A percentile compares a stretch with the other conserved stretches of the same genome.
Evolutionary conservation across 2,797 vertebrate genomes (phyloP).

Genomic region (Mycteria americana): DNA sequence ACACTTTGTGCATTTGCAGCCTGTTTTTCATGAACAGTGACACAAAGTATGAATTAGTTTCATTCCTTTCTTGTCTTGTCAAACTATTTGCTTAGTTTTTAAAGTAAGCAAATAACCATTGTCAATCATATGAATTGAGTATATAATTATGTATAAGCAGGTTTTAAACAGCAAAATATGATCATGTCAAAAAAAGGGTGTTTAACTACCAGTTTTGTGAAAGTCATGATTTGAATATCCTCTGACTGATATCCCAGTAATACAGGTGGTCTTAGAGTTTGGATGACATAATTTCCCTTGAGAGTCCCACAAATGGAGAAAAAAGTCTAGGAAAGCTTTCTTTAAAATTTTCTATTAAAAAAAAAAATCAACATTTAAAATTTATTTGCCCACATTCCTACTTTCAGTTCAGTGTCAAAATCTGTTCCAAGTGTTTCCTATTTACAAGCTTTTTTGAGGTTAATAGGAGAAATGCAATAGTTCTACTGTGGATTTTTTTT

Average conservation of each 20-base stretch:
- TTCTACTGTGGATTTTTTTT: neutral
- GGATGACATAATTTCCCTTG: neutral
- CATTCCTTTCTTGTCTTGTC: neutral
- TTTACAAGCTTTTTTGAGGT: neutral
- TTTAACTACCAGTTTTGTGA: neutral
- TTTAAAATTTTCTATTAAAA: neutral
- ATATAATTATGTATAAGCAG: neutral
- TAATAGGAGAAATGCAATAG: neutral
- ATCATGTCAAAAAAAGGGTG: neutral
- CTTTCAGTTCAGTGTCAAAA: neutral
- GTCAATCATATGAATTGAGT: neutral
- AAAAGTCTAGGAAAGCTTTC: neutral
- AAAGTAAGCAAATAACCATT: slow-evolving; percentile 12
- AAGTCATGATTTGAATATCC: neutral
- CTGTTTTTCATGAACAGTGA: neutral
- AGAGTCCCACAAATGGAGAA: neutral
- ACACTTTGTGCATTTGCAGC: neutral
- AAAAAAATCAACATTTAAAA: neutral
- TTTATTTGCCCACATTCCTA: neutral
- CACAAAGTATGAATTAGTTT: neutral
- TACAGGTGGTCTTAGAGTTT: neutral
- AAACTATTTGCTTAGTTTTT: slow-evolving; percentile 15
- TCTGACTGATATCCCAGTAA: neutral
- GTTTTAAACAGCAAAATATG: slow-evolving; percentile 1
- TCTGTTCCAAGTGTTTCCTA: neutral